Base-by-base conservation (phyloP, 2,888 invertebrate species). In the Hypena proboscidalis region DNA sequence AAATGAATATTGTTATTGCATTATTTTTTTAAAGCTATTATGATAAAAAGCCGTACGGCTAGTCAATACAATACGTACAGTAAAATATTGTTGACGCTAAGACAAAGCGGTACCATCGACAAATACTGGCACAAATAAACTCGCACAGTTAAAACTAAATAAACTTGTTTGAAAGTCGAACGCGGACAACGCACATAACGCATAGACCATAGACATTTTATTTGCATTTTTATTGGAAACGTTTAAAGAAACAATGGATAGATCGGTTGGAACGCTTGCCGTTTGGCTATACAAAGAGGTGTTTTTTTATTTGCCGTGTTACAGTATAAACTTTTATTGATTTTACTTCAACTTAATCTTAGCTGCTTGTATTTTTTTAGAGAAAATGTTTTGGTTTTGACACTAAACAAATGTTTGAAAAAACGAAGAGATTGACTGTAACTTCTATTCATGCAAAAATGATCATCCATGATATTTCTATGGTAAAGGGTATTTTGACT, bases 181-280 rank as follows among this genome's bases (percentile, higher is more conserved):
- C 70, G 70, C 68, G 72, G 71, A 58, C 59, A 56, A 66, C 60
- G 65, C 66, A 59, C n/a, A n/a, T 52, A 54, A 60, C 42, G 47
- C 64, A 64, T 45, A 61, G 64, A 71, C 76, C 73, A 77, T 76
- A 77, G 79, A 77, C 74, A 68, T 67, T 68, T 63, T 54, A 87
- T 87, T 88, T 85, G 80, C 86, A 88, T 88, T 85, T 88, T 86
- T 86, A 87, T 88, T 85, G 84, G 74, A 75, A 79, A 68, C 80
- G 82, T 83, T 87, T 85, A 83, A 82, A 82, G 82, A 83, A 82
- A 82, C 84, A 85, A 81, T 78, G 77, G 75, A 73, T 68, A 60
- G 59, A 68, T 74, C 65, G 67, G 64, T 60, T 58, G 67, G 65
- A 68, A 65, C 67, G 60, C 58, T 64, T 58, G 55, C 71, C 67